A percentile compares a stretch with the other conserved stretches of the same genome.
Conservation (phyloP, 2,888 invertebrate genomes). For the Drosophila monieri region DNA sequence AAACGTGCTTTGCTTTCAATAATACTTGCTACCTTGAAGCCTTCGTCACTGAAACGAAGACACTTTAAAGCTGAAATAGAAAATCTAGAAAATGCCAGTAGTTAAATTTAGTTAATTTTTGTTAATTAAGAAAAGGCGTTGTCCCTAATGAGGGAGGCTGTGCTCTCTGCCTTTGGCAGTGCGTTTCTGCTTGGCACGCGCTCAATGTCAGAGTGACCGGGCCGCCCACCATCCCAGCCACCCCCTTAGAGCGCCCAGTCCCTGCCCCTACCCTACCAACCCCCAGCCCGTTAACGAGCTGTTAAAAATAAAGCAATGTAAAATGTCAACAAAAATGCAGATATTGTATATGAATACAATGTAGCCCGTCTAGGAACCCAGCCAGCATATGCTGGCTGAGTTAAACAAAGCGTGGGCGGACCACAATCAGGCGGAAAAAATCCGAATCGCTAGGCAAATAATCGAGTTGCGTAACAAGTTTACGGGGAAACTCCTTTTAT, state of each 20-base stretch:
- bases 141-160: constrained; percentile 33
- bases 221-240: constrained; percentile 7
- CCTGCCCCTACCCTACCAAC: constrained; percentile 12
- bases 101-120: constrained; percentile 8
- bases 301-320: constrained; percentile 62
- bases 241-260: background rate
- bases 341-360: constrained; percentile 51
- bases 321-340: constrained; percentile 49
- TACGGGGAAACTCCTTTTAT: constrained; percentile 4
- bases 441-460: constrained; percentile 11
- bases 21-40: too few relatives aligned
- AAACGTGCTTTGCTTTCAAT: too few relatives aligned
- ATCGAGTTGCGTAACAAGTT: constrained; percentile 7
- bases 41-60: too few relatives aligned
- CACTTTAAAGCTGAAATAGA: background rate
- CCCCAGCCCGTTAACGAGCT: constrained; percentile 50
- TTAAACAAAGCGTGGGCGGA: constrained; percentile 39
- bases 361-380: constrained; percentile 20
- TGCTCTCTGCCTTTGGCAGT: constrained; percentile 17
- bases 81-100: background rate
- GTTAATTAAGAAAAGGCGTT: constrained; percentile 26
- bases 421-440: constrained; percentile 26
- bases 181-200: constrained; percentile 55
- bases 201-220: constrained; percentile 56
- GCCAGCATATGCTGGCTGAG: constrained; percentile 21